These are phyloP conservation scores for Orthosia gracilis DNA, from an alignment of 2,888 invertebrate species.

Conservation along the genomic window DNA sequence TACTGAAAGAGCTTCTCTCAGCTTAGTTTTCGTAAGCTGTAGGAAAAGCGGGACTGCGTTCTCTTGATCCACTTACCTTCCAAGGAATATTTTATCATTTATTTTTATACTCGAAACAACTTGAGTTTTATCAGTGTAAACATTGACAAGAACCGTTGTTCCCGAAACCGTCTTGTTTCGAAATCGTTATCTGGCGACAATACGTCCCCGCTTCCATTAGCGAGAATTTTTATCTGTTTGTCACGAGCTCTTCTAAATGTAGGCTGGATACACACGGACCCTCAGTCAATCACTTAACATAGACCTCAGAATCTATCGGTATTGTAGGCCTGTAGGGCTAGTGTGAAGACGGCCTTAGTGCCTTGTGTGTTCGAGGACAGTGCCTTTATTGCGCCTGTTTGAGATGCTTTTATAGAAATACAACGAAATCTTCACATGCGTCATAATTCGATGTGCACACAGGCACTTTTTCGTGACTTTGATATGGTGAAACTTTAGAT, in stretches of 20 bases:
- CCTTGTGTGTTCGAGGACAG: constrained; percentile 68
- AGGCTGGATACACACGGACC: constrained; percentile 65
- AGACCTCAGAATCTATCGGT: constrained; percentile 51
- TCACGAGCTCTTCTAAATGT: constrained; percentile 77
- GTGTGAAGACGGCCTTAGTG: constrained; percentile 71
- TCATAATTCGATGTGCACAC: constrained; percentile 66
- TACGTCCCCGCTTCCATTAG: constrained; percentile 79
- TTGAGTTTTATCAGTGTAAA: constrained; percentile 64
- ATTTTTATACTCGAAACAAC: constrained; percentile 28
- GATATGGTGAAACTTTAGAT: constrained; percentile 28
- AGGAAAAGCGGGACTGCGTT: neutral
- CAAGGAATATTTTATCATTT: constrained; percentile 19
- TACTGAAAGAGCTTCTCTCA: too few species aligned
- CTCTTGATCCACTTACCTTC: neutral
- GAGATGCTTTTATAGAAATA: constrained; percentile 72
- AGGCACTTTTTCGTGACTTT: constrained; percentile 49
- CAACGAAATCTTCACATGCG: constrained; percentile 67
- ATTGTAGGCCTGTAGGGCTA: constrained; percentile 54
- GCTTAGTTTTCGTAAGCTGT: neutral
- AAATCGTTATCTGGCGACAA: constrained; percentile 77
- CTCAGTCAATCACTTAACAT: constrained; percentile 75
- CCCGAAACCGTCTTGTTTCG: constrained; percentile 74
- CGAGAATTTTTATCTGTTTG: constrained; percentile 80
- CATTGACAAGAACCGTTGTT: constrained; percentile 74
- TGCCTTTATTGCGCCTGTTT: constrained; percentile 70